A percentile compares a stretch with the other conserved stretches of the same genome.
phyloP scores from a whole-genome alignment of 2,888 invertebrate genomes.

The Odontomyia ornata region DNA sequence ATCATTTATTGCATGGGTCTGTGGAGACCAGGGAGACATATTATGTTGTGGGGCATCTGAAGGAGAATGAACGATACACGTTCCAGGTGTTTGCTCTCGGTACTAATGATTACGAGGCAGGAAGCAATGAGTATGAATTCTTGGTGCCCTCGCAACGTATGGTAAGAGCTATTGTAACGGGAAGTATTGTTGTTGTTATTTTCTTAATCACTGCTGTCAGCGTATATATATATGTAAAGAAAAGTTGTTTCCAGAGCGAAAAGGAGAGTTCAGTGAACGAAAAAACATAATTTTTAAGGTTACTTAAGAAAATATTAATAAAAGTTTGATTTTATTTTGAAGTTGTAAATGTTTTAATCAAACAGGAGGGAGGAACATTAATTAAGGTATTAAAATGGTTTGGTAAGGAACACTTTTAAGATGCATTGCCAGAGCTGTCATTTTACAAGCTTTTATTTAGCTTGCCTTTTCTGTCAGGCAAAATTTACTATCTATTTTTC shows the following conservation, averaged over 20 bases:
- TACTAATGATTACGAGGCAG: slow-evolving; percentile 69
- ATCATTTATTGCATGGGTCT: slow-evolving; percentile 71
- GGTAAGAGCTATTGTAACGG: slow-evolving; percentile 76
- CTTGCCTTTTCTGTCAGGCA: too few relatives aligned
- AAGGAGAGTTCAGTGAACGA: slow-evolving; percentile 57
- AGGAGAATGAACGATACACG: slow-evolving; percentile 77
- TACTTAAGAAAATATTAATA: slow-evolving; percentile 20
- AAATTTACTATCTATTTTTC: too few relatives aligned
- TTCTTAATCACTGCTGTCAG: slow-evolving; percentile 73
- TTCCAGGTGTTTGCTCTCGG: slow-evolving; percentile 78
- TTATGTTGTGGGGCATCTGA: slow-evolving; percentile 74
- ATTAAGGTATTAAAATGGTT: too few relatives aligned
- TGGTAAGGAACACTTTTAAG: too few relatives aligned
- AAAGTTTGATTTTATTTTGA: slow-evolving; percentile 1
- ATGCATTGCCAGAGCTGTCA: too few relatives aligned
- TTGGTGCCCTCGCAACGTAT: slow-evolving; percentile 77
- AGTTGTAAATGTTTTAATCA: too few relatives aligned
- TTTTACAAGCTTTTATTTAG: too few relatives aligned
- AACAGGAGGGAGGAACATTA: too few relatives aligned
- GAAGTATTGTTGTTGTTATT: slow-evolving; percentile 74
- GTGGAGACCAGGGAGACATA: slow-evolving; percentile 77
- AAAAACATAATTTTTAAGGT: slow-evolving; percentile 33
- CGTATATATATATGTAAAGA: slow-evolving; percentile 67
- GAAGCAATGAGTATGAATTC: slow-evolving; percentile 71
- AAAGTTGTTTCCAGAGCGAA: slow-evolving; percentile 60